A percentile compares a stretch with the other conserved stretches of the same genome.
Evolutionary conservation across 92 coral and sea anemone genomes (phyloP).

Genomic region (Zoanthus sociatus): DNA sequence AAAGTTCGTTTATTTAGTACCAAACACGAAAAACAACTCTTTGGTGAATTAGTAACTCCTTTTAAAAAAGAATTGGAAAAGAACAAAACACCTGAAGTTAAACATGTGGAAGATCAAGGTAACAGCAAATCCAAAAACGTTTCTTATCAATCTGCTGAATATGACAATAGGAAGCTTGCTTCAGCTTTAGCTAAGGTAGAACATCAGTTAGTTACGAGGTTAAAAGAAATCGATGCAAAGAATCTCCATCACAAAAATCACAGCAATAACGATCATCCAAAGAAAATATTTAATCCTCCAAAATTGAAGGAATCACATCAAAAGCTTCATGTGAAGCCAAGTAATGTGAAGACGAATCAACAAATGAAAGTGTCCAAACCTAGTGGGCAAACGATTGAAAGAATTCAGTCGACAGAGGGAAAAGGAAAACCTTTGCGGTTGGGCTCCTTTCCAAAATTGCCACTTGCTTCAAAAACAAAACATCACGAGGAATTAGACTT

Average conservation of each 20-base stretch:
- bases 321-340: neutral
- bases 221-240: slow-evolving; percentile 34
- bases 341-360: neutral
- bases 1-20: neutral
- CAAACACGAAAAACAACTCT: slow-evolving; percentile 6
- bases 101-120: neutral
- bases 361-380: slow-evolving; percentile 30
- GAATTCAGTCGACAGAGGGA: slow-evolving; percentile 7
- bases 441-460: neutral
- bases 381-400: slow-evolving; percentile 37
- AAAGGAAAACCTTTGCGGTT: neutral
- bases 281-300: neutral
- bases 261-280: neutral
- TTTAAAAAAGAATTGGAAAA: neutral
- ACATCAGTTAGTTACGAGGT: slow-evolving; percentile 36
- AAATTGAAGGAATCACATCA: neutral
- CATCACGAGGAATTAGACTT: neutral
- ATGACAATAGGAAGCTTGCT: slow-evolving; percentile 24
- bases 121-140: neutral
- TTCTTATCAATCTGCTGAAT: slow-evolving; percentile 19
- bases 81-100: neutral
- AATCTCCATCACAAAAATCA: neutral
- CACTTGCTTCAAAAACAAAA: neutral
- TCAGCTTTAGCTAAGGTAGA: slow-evolving; percentile 35
- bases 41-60: neutral